Evolutionary conservation across 2,888 invertebrate genomes (phyloP).

Genomic region (Cephonodes hylas): DNA sequence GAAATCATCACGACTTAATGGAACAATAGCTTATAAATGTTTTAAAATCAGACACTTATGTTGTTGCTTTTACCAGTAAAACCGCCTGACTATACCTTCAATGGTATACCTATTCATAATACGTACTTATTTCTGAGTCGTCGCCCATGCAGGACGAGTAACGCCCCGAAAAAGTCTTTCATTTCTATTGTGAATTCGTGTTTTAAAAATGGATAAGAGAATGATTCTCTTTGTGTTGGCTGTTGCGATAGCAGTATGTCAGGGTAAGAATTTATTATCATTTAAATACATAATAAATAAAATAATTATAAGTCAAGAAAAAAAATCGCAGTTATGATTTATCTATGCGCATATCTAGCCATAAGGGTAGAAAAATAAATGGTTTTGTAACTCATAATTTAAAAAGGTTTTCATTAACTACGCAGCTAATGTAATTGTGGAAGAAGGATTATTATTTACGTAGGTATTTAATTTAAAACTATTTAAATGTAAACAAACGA

Average conservation of each 20-base stretch:
- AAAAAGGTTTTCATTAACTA: too few species aligned
- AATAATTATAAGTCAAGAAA: not conserved
- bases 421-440: not conserved
- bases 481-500: not conserved
- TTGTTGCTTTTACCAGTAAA: constrained; percentile 56
- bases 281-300: not conserved
- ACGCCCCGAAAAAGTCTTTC: constrained; percentile 13
- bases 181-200: constrained; percentile 17
- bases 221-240: constrained; percentile 46
- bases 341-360: too few species aligned
- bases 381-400: too few species aligned
- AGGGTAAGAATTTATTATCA: constrained; percentile 41
- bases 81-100: constrained; percentile 50
- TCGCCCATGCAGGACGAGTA: constrained; percentile 29
- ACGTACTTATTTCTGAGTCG: constrained; percentile 35
- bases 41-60: constrained; percentile 43
- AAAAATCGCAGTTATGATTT: too few species aligned
- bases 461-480: not conserved
- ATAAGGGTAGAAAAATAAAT: too few species aligned
- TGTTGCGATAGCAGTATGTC: constrained; percentile 39
- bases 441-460: not conserved
- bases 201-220: constrained; percentile 48
- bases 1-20: too few species aligned
- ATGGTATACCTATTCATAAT: constrained; percentile 52
- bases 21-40: too few species aligned